Conservation (phyloP, 2,888 invertebrate species). For the Cryptus armator region DNA sequence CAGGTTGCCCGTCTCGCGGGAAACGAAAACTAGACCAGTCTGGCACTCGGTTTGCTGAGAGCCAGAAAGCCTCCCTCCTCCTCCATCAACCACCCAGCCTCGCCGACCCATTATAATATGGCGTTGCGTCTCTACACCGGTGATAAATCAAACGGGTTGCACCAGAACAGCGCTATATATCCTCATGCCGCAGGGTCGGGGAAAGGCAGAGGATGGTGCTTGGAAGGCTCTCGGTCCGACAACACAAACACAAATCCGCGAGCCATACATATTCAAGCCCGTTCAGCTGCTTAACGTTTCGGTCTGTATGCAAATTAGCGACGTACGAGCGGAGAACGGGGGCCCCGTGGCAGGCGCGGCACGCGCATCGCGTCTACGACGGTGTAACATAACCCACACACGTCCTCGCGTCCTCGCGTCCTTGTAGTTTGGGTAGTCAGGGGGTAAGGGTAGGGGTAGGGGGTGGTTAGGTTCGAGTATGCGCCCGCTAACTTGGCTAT, state of each 20-base stretch:
- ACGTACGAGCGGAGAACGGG: slow-evolving; percentile 56
- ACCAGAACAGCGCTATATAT: slow-evolving; percentile 7
- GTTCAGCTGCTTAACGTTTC: slow-evolving; percentile 76
- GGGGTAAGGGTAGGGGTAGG: neutral
- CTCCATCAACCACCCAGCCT: slow-evolving; percentile 61
- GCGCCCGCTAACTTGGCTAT: slow-evolving; percentile 11
- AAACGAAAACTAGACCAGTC: slow-evolving; percentile 34
- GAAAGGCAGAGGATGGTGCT: slow-evolving; percentile 3
- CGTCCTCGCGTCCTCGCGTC: slow-evolving; percentile 39
- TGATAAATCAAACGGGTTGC: slow-evolving; percentile 72
- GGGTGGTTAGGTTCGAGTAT: slow-evolving; percentile 26
- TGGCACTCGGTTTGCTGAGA: slow-evolving; percentile 20
- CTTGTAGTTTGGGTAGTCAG: no score
- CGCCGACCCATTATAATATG: slow-evolving; percentile 59
- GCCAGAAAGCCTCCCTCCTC: slow-evolving; percentile 1
- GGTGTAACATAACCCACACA: slow-evolving; percentile 25
- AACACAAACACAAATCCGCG: slow-evolving; percentile 73
- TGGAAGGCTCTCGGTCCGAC: slow-evolving; percentile 53
- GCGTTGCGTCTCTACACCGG: slow-evolving; percentile 52
- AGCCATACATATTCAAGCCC: slow-evolving; percentile 75
- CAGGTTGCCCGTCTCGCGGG: neutral
- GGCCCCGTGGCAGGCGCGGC: slow-evolving; percentile 40
- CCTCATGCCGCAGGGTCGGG: slow-evolving; percentile 20
- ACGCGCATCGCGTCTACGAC: slow-evolving; percentile 57
- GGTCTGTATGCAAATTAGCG: slow-evolving; percentile 76